Conservation (phyloP, 2,888 invertebrate genomes). For the Galeruca laticollis region DNA sequence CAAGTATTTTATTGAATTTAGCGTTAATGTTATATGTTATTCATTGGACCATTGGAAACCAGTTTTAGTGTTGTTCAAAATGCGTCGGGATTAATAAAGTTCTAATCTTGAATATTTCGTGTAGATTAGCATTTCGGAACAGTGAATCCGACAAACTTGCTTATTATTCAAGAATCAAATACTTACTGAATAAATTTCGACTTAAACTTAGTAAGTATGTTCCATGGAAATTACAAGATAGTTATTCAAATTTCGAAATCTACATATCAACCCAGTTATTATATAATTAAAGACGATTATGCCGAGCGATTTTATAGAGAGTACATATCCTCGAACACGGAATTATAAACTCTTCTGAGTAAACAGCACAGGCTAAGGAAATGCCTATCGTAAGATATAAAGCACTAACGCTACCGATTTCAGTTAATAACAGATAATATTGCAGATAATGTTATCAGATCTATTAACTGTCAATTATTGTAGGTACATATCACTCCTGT, state of each 20-base stretch:
- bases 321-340: neutral
- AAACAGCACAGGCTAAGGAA: neutral
- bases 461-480: no score
- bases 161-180: slow-evolving; percentile 9
- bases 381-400: no score
- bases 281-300: slow-evolving; percentile 21
- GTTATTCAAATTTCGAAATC: slow-evolving; percentile 25
- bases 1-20: no score
- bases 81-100: no score
- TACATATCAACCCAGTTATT: slow-evolving; percentile 27
- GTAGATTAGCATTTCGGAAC: no score
- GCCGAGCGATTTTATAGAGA: slow-evolving; percentile 6
- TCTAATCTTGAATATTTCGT: no score
- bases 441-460: no score
- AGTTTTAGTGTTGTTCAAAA: no score
- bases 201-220: slow-evolving; percentile 21
- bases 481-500: no score
- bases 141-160: neutral
- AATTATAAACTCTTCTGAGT: neutral
- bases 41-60: no score
- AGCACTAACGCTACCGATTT: neutral
- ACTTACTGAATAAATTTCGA: slow-evolving; percentile 15
- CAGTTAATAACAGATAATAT: no score
- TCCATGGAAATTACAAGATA: slow-evolving; percentile 23
- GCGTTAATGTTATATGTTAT: no score